Conservation (phyloP, 2,888 invertebrate species). For the Leptopterna dolabrata region DNA sequence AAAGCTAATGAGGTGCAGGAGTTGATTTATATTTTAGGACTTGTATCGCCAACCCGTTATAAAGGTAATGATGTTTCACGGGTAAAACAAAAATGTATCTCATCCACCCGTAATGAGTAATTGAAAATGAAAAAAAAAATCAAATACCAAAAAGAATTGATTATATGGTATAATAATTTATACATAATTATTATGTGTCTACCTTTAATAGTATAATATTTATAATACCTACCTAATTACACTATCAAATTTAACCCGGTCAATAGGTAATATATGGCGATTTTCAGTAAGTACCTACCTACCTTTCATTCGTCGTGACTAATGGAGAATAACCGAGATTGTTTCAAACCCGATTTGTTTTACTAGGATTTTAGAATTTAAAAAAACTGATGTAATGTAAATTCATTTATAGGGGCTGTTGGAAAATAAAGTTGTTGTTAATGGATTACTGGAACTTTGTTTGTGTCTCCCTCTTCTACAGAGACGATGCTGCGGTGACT, state of each 20-base stretch:
- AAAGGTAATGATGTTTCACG: background rate
- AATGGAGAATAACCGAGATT: background rate
- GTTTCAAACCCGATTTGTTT: conserved; percentile 36
- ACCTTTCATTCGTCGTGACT: background rate
- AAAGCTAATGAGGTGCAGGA: background rate
- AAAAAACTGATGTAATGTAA: conserved; percentile 44
- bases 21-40: background rate
- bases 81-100: background rate
- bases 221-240: conserved; percentile 36
- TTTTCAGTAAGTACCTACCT: conserved; percentile 19
- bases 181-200: conserved; percentile 41
- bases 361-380: conserved; percentile 41
- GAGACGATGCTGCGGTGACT: too few species aligned
- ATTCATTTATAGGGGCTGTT: conserved; percentile 61
- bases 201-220: conserved; percentile 37
- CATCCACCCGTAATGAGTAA: background rate
- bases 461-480: background rate
- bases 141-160: background rate
- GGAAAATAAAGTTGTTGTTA: conserved; percentile 64
- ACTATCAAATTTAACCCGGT: conserved; percentile 19
- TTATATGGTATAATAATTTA: too few species aligned
- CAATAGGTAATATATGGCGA: background rate
- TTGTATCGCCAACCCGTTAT: background rate
- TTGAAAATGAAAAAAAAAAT: background rate
- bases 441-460: conserved; percentile 57